phyloP scores from a whole-genome alignment of 2,797 vertebrate species.

The Nothura maculosa region DNA sequence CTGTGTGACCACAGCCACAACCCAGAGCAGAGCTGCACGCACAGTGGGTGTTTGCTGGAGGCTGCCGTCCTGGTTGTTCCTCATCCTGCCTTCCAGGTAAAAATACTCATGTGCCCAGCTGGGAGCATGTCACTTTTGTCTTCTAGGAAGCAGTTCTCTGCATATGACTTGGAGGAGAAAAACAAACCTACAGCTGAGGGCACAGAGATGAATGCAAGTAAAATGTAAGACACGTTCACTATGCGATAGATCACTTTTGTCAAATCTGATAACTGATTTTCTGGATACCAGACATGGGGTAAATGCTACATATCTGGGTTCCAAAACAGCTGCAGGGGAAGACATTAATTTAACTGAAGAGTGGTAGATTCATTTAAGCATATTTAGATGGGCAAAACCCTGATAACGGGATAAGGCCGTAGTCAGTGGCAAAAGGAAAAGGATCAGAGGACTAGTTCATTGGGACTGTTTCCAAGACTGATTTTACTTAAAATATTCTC shows the following conservation, averaged over 20 bases:
- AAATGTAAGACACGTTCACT: not conserved
- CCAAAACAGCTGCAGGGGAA: not conserved
- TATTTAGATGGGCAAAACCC: not conserved
- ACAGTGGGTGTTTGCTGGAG: not conserved
- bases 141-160: not conserved
- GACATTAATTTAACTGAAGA: not conserved
- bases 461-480: not conserved
- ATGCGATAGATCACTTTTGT: not conserved
- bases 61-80: not conserved
- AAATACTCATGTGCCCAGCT: not conserved
- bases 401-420: not conserved
- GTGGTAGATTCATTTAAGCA: not conserved
- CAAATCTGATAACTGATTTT: not conserved
- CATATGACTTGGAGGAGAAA: accelerated
- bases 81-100: not conserved
- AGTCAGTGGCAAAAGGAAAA: not conserved
- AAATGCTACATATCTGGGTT: not conserved
- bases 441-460: not conserved
- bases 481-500: constrained; percentile 2
- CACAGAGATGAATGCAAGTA: not conserved
- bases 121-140: not conserved
- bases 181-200: not conserved
- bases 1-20: not conserved
- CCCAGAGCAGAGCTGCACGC: not conserved
- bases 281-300: not conserved